Percentiles rank a stretch among this genome's conserved stretches.
These are phyloP conservation scores for Caenorhabditis plicata DNA, from an alignment of 2,888 invertebrate genomes.

Conservation along the genomic window DNA sequence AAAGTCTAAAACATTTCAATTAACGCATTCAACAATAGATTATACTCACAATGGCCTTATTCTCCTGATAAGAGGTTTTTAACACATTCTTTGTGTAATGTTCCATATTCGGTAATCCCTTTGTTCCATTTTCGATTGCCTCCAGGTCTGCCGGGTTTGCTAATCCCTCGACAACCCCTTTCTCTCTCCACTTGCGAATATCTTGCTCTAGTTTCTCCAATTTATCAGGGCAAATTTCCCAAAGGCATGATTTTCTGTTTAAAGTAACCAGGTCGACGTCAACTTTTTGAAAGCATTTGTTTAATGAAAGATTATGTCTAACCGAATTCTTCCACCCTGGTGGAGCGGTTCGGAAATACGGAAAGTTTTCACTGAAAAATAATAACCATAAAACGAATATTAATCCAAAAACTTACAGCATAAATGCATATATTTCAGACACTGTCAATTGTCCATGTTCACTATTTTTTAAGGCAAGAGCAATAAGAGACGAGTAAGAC, in stretches of 20 bases:
- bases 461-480: constrained; percentile 95
- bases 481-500: constrained; percentile 95
- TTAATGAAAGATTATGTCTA: constrained; percentile 90
- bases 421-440: constrained; percentile 96
- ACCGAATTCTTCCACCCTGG: constrained; percentile 99
- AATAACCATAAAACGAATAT: neutral
- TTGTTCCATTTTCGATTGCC: constrained; percentile 43
- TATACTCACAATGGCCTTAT: neutral
- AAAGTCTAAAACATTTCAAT: neutral
- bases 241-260: constrained; percentile 73
- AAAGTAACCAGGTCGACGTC: constrained; percentile 69
- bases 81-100: constrained; percentile 1
- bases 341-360: constrained; percentile 96
- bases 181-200: constrained; percentile 93
- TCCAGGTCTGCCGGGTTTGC: constrained; percentile 71
- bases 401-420: constrained; percentile 77
- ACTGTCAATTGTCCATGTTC: constrained; percentile 90
- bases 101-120: constrained; percentile 46
- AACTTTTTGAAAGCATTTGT: constrained; percentile 97
- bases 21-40: neutral
- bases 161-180: constrained; percentile 90
- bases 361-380: constrained; percentile 85
- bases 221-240: constrained; percentile 95
- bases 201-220: constrained; percentile 96
- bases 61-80: constrained; percentile 2